Base-by-base conservation (phyloP, 92 coral and sea anemone species). In the Heliopora coerulea region DNA sequence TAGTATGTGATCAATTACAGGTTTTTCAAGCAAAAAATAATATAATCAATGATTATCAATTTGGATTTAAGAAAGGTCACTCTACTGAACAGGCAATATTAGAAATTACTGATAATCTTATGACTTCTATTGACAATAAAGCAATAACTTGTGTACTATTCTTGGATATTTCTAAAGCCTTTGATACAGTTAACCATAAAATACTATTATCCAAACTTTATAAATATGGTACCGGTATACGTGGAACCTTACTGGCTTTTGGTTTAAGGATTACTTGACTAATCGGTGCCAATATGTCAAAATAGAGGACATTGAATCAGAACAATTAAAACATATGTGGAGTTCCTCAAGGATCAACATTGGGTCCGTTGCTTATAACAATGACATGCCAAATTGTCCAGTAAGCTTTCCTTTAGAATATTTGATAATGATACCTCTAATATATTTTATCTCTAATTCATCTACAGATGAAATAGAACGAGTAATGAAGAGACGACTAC, bases 341-440 rank as follows among this genome's bases (percentile, higher is more conserved):
- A 0, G 72, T 87, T 28, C 91, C 85, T 20, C 87, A 83, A 30
- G 84, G 87, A 14, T 72, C 79, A 20, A 83, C 69, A 14, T 50
- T 79, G 31, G 88, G 87, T 15, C 87, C 91, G 19, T 62, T 83
- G 32, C 37, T 35, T 83, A 78, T 59, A 68, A 77, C 0, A 83
- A 77, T 68, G 83, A 84, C 52, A 32, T 85, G 8, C 86, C 75
- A 27, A 75, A 79, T 63, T 78, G 58, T 65, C 83, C 18, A 26
- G 33, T 6, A 76, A 65, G 56, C 79, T 76, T 29, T 54, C 62
- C 27, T 78, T 78, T 56, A 60, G 86, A 31, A 40, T 85, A 19
- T 85, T 85, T 81, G 89, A 85, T 68, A 3, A 49, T 56, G 85
- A 85, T 81, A 75, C 79, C n/a, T n/a, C n/a, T 8, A 64, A 80